Conservation (phyloP, 1,140 invertebrate genomes). For the Acromyrmex heyeri region DNA sequence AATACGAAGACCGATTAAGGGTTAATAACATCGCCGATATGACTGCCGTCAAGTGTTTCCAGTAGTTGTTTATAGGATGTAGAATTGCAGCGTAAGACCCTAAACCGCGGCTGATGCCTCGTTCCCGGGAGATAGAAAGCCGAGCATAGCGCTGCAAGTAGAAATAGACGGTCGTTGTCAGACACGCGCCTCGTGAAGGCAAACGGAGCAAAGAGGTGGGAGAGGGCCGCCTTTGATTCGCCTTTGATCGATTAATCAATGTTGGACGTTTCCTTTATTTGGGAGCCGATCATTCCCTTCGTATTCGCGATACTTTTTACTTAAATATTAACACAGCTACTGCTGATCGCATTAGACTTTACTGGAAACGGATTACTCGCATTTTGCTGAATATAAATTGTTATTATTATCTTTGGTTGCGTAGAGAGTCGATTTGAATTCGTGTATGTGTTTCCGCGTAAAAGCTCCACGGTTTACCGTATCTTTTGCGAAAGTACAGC, state of each 20-base stretch:
- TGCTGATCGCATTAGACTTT: background rate
- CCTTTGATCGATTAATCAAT: conserved; percentile 55
- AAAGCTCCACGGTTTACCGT: background rate
- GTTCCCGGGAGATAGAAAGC: conserved; percentile 55
- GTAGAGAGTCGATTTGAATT: conserved; percentile 21
- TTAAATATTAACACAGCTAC: background rate
- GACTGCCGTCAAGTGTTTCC: conserved; percentile 23
- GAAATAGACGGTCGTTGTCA: conserved; percentile 57
- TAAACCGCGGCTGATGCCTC: conserved; percentile 45
- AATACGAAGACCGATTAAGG: conserved; percentile 51
- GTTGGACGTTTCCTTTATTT: background rate
- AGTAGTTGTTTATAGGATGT: conserved; percentile 45
- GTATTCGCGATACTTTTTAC: background rate
- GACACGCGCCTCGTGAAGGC: conserved; percentile 35
- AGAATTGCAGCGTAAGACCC: conserved; percentile 39
- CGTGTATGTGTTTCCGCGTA: background rate
- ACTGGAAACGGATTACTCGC: background rate
- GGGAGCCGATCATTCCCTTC: background rate
- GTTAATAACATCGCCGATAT: conserved; percentile 51
- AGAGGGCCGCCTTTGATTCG: conserved; percentile 14
- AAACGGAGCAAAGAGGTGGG: background rate
- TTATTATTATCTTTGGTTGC: conserved; percentile 23
- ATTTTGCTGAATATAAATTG: conserved; percentile 1
- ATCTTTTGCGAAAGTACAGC: background rate
- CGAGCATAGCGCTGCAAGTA: conserved; percentile 56